Conservation (phyloP, 2,113 vertebrate species). For the Nanorana parkeri region DNA sequence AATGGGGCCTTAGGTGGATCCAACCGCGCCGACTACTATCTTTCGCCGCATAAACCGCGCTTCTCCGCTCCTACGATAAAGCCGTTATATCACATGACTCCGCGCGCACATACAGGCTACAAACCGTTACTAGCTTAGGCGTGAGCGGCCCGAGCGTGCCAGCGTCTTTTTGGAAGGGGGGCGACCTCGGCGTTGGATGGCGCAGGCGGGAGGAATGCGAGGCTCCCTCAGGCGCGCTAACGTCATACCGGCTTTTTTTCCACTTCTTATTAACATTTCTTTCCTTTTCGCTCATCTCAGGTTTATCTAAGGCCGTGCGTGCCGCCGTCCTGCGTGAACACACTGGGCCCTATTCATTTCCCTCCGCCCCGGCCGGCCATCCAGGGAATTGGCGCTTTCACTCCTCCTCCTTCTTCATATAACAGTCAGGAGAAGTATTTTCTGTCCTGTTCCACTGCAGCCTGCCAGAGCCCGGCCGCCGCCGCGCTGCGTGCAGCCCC, state of each 20-base stretch:
- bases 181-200: not conserved
- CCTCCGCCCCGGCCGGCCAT: not conserved
- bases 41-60: too few relatives aligned
- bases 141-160: not conserved
- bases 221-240: not conserved
- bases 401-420: conserved; percentile 6
- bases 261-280: conserved; percentile 5
- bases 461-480: not conserved
- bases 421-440: not conserved
- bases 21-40: too few relatives aligned
- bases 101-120: too few relatives aligned
- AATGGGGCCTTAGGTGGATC: too few relatives aligned
- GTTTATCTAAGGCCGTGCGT: conserved; percentile 44
- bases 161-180: not conserved
- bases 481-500: not conserved
- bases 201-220: not conserved
- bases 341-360: conserved; percentile 43
- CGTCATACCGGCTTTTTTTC: conserved; percentile 8
- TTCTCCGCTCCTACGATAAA: too few relatives aligned
- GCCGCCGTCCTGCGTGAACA: not conserved
- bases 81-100: too few relatives aligned
- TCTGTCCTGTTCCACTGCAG: conserved; percentile 1
- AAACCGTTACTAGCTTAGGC: too few relatives aligned
- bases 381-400: not conserved
- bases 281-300: conserved; percentile 32